A percentile compares a stretch with the other conserved stretches of the same genome.
These are phyloP conservation scores for Meleagris gallopavo DNA, from an alignment of 2,113 vertebrate species.

Conservation along the genomic window DNA sequence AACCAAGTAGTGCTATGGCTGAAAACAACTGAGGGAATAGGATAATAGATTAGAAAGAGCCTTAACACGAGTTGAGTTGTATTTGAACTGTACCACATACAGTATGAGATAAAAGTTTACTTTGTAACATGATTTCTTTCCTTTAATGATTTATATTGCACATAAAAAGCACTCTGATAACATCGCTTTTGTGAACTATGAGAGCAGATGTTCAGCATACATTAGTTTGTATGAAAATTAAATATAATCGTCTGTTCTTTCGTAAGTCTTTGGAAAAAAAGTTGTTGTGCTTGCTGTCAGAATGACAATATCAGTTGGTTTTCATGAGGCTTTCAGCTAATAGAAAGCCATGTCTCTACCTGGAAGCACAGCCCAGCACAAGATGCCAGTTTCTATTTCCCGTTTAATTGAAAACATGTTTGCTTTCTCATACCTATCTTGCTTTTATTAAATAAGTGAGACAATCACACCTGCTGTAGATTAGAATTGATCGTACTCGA, in stretches of 20 bases:
- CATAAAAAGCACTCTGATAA: neutral
- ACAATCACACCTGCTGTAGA: constrained; percentile 37
- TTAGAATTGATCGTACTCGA: neutral
- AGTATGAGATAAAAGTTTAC: neutral
- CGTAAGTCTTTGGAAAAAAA: neutral
- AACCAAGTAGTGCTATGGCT: neutral
- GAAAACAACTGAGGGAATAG: neutral
- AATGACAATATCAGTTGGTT: neutral
- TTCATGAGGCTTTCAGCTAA: neutral
- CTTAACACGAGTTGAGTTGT: neutral
- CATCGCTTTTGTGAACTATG: neutral
- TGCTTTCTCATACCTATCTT: neutral
- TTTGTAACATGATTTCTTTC: neutral
- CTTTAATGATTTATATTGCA: neutral
- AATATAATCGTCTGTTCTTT: neutral
- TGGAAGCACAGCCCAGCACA: neutral
- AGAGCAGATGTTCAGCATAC: neutral
- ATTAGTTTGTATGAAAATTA: neutral
- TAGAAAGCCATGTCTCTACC: neutral
- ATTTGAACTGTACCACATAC: neutral
- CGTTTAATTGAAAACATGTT: neutral
- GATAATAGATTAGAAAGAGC: neutral
- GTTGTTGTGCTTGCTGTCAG: neutral
- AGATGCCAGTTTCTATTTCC: neutral
- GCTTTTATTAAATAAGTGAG: constrained; percentile 13